Base-by-base conservation (phyloP, 2,113 vertebrate genomes). In the Scolopax mira region DNA sequence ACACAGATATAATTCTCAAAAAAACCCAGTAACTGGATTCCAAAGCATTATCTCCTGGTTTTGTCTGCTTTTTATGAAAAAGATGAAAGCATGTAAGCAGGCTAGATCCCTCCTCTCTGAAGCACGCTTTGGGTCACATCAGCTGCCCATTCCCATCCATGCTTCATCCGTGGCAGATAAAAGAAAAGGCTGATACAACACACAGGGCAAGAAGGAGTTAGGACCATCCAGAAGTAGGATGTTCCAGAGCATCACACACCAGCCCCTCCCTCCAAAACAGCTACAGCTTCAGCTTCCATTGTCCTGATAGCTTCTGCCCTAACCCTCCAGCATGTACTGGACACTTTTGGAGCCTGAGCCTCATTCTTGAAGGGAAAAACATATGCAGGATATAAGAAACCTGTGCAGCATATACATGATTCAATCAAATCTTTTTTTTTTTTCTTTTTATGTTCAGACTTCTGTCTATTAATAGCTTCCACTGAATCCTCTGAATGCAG, bases 161-260 rank as follows among this genome's bases (percentile, higher is more conserved):
- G 22, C 30, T 69, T 22, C 55, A 4, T 18, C 44, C 5, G 7
- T 17, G 44, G 30, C 39, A 75, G 62, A 54, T 48, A 51, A 80
- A 88, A 80, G 10, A 35, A 61, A 66, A 85, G 28, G 7, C 31
- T 77, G 46, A 28, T 7, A 7, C 33, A 67, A 37, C 23, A 66
- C 0, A 0, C 51, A 39, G 14, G 13, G 7, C 8, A 49, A 42
- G 57, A 37, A 10, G 35, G 10, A 6, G 1, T 41, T 25, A 30
- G 39, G 27, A 42, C 24, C 13, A 46, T 13, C 16, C 19, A 1
- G 3, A 67, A 69, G 30, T 39, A 66, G 14, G 25, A 46, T 33
- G 28, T 28, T 61, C 41, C 41, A 55, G 61, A 41, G 5, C 23
- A 19, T 65, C 44, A 21, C 12, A 27, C 8, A 16, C 14, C 21